Evolutionary conservation across 2,888 invertebrate species (phyloP), one percentile per base, ranked within the genome.

Genomic region (Keiferia lycopersicella): DNA sequence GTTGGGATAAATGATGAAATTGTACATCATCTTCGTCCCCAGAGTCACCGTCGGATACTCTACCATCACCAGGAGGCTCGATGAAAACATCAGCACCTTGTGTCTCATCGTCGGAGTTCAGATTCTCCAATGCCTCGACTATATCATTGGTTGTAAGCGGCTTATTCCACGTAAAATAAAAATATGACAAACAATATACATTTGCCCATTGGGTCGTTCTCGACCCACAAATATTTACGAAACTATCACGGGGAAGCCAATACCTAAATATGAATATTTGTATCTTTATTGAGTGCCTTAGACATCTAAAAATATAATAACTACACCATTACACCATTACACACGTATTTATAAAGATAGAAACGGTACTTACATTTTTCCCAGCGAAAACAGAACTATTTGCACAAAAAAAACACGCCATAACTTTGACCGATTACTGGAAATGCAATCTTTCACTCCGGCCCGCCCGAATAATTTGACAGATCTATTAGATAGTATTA

Each of bases 1-100:
- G 59, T 38, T 39, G 63, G 12, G 64, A 64, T 59, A 64, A 62
- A 41, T 64, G 30, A 60, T 63, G 62, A 41, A 64, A 61, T 58
- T 39, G 50, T 58, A 57, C 39, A 22, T 56, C 58, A 38, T 64
- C 61, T 57, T 64, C 66, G 56, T 66, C 58, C 22, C 61, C 63
- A 18, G 64, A 66, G 64, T 66, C 64, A 20, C 61, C 61, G 51
- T 66, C 66, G 56, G 64, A 64, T 53, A 65, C 60, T 51, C 59
- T 62, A 3, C 63, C 65, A 63, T 64, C 50, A 61, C 65, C 61
- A 22, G 58, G 56, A 34, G 60, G 60, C 3, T 64, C 41, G 41
- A 60, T 60, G 53, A 53, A 64, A 12, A 60, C 22, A 45, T 60
- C 41, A 60, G 41, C 62, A 39, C 53, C 62, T 51, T 51, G 51